phyloP scores from a whole-genome alignment of 2,797 vertebrate species.

The Clamator glandarius region DNA sequence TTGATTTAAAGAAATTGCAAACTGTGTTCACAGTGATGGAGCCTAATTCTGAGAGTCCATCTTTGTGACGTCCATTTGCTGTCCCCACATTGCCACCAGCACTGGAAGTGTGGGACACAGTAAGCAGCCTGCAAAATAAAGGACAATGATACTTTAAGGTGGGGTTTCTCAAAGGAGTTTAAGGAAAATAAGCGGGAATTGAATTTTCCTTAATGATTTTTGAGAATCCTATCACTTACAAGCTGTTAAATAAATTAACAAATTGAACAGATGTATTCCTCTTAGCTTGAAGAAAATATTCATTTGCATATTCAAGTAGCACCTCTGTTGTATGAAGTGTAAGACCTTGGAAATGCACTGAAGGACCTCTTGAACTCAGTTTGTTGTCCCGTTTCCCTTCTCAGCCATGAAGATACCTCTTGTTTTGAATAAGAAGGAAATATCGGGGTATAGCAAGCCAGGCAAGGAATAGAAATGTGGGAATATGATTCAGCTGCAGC shows the following conservation, averaged over 20 bases:
- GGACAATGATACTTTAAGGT: neutral
- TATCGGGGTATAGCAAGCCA: neutral
- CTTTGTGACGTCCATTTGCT: neutral
- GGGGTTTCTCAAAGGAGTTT: neutral
- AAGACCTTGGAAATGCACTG: neutral
- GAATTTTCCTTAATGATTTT: constrained; percentile 2
- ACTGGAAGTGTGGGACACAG: neutral
- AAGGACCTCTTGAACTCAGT: neutral
- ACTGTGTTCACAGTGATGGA: neutral
- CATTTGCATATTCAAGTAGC: neutral
- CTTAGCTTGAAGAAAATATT: neutral
- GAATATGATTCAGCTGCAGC: neutral
- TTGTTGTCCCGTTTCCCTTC: neutral
- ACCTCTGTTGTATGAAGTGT: neutral
- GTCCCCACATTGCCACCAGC: neutral
- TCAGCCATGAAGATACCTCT: neutral
- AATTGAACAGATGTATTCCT: neutral
- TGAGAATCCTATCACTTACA: neutral
- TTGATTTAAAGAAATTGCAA: neutral
- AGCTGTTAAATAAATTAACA: neutral
- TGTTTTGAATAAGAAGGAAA: neutral
- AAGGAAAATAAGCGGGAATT: neutral
- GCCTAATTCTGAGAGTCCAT: neutral
- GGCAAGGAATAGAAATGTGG: neutral
- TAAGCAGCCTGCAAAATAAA: neutral